These are phyloP conservation scores for Psephotus haematonotus DNA, from an alignment of 2,113 vertebrate genomes.

Conservation along the genomic window DNA sequence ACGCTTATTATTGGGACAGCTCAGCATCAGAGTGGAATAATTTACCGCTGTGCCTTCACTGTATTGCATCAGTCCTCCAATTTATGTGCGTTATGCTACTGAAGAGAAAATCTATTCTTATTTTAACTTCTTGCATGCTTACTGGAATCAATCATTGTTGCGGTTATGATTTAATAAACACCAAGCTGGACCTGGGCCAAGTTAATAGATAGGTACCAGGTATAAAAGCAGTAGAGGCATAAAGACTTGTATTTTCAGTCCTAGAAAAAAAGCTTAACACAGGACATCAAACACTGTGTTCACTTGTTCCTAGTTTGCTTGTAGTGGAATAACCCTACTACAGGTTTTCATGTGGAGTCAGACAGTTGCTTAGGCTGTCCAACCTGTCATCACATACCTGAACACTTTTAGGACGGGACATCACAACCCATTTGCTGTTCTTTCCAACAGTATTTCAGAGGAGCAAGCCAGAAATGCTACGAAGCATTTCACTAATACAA, in stretches of 20 bases:
- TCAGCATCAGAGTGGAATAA: neutral
- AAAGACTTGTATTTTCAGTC: neutral
- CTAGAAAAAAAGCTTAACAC: neutral
- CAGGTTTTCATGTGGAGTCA: neutral
- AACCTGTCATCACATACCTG: neutral
- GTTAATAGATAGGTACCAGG: neutral
- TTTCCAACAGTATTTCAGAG: neutral
- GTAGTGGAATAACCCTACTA: neutral
- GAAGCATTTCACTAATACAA: neutral
- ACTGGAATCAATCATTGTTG: neutral
- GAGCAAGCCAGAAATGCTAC: neutral
- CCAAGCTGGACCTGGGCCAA: neutral
- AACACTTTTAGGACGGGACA: neutral
- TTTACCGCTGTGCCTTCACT: neutral
- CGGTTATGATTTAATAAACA: slow-evolving; percentile 29
- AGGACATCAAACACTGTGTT: neutral
- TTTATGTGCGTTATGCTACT: neutral
- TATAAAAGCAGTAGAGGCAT: neutral
- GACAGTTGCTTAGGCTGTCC: neutral
- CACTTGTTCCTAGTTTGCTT: neutral
- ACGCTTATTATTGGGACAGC: neutral
- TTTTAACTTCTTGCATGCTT: slow-evolving; percentile 24
- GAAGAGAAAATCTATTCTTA: slow-evolving; percentile 15
- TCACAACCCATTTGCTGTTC: neutral
- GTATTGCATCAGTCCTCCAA: neutral